Base-by-base conservation (phyloP, 2,888 invertebrate species). In the Amblyjoppa proteus region DNA sequence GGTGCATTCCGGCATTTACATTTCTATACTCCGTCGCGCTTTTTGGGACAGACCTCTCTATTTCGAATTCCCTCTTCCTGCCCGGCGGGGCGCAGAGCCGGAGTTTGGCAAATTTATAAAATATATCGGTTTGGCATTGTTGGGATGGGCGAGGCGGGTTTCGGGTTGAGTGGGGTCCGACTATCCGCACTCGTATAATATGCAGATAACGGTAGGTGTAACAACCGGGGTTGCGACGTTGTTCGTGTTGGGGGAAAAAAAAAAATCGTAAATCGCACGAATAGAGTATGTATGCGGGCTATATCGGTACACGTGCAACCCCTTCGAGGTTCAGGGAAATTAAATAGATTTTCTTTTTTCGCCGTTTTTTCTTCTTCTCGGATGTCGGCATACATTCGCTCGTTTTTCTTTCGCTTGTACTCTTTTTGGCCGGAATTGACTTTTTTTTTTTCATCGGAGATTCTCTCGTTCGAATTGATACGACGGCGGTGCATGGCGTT, bases 61-160 rank as follows among this genome's bases (percentile, higher is more conserved):
- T 66, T 71, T 71, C 38, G 28, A 41, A 53, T 28, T n/a, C 25
- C 20, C 34, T 28, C 56, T 82, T 38, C 31, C 70, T 45, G 70
- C 49, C 5, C 28, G 31, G n/a, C 53, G 16, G 5, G 6, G 16
- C 31, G 31, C 61, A 16, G 1, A 34, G 16, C 58, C 66, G 71
- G 70, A 25, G 76, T 77, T 76, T 82, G 76, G 53, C 45, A 66
- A 82, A 82, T 82, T 82, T 71, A 56, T 77, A 53, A 76, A 51
- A 68, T 61, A 77, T 11, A 77, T 61, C 78, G 78, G 31, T 58
- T 13, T 45, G n/a, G 56, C 45, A 69, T 77, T 77, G 68, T 69
- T 56, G 38, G 45, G n/a, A 45, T 20, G 34, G 28, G 13, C 70
- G 31, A 49, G 49, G 3, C 28, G 70, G 7, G 51, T 34, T 70